phyloP scores from a whole-genome alignment of 2,113 vertebrate species.

The Furnarius figulus region DNA sequence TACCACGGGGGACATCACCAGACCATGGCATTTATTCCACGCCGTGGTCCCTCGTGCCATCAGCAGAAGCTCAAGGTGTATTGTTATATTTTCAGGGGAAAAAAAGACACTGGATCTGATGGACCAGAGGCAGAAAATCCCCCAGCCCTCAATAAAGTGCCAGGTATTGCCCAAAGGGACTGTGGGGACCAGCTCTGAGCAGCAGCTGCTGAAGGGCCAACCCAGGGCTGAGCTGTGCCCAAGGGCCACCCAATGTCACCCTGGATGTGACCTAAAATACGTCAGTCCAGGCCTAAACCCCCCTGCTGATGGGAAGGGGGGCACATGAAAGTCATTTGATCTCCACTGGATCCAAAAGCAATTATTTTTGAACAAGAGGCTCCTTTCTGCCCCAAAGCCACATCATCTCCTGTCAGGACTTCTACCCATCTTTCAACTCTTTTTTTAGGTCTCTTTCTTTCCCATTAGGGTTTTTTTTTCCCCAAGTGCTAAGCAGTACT shows the following conservation, averaged over 20 bases:
- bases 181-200: background rate
- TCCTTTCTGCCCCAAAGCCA: background rate
- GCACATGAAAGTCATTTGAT: background rate
- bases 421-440: background rate
- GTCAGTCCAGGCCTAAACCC: background rate
- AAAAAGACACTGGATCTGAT: background rate
- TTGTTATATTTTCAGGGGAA: background rate
- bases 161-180: background rate
- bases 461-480: slow-evolving; percentile 13
- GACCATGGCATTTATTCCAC: background rate
- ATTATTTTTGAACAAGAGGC: background rate
- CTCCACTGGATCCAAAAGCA: background rate
- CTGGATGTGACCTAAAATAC: fast-evolving
- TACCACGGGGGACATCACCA: background rate
- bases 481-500: slow-evolving; percentile 17
- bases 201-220: background rate
- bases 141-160: background rate
- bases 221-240: background rate
- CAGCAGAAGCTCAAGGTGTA: background rate
- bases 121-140: background rate
- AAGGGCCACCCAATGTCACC: background rate
- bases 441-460: background rate
- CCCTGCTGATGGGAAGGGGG: background rate
- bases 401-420: background rate
- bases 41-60: background rate